Evolutionary conservation across 2,113 vertebrate species (phyloP).

Genomic region (Climacteris rufus): DNA sequence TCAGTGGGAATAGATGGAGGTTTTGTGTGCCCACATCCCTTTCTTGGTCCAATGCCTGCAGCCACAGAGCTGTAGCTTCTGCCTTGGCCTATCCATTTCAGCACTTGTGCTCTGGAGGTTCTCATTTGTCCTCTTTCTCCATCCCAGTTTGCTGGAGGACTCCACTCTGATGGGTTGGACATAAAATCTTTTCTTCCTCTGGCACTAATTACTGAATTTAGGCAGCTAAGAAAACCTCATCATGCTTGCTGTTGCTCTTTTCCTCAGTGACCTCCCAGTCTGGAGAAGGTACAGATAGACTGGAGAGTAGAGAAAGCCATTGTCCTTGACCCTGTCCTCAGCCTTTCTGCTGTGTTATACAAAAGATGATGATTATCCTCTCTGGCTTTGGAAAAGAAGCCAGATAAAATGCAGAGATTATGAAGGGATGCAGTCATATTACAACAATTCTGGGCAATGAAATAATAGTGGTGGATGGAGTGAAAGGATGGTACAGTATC

Average conservation of each 20-base stretch:
- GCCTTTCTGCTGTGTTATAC: background rate
- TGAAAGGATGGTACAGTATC: background rate
- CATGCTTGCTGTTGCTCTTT: background rate
- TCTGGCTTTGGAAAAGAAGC: background rate
- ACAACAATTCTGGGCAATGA: background rate
- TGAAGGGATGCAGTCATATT: slow-evolving; percentile 13
- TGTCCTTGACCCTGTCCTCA: background rate
- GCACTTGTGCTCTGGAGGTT: background rate
- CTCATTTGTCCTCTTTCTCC: background rate
- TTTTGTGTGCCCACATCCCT: background rate
- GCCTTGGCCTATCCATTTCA: background rate
- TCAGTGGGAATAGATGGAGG: background rate
- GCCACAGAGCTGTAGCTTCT: background rate
- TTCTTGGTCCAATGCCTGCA: background rate
- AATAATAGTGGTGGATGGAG: background rate
- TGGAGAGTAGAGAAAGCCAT: background rate
- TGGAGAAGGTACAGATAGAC: background rate
- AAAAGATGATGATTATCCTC: background rate
- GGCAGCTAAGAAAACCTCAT: background rate
- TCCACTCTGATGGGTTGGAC: background rate
- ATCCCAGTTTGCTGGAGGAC: background rate
- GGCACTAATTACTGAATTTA: background rate
- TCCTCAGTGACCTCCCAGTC: background rate
- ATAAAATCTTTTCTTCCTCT: background rate
- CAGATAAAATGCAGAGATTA: slow-evolving; percentile 28